Evolutionary conservation across 2,888 invertebrate genomes (phyloP).

Genomic region (Sarcophaga carnaria): DNA sequence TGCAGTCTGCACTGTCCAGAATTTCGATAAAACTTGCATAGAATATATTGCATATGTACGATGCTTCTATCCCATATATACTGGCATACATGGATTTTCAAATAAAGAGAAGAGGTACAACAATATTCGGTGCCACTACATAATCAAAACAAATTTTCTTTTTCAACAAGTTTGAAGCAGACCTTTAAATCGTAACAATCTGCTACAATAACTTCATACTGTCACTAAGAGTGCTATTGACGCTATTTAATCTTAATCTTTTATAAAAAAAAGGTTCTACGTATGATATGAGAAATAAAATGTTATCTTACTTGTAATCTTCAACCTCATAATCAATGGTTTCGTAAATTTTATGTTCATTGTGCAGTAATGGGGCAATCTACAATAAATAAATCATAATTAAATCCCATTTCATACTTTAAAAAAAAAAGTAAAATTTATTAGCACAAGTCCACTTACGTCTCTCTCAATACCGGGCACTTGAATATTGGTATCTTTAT

Average conservation of each 20-base stretch:
- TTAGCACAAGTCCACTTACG: conserved; percentile 82
- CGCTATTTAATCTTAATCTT: conserved; percentile 6
- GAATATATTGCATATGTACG: no score
- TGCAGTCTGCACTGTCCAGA: no score
- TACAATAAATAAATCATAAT: conserved; percentile 57
- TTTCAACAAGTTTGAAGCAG: not conserved
- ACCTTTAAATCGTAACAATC: not conserved
- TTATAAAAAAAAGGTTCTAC: conserved; percentile 7
- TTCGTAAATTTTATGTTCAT: conserved; percentile 88
- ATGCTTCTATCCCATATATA: no score
- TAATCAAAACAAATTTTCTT: not conserved
- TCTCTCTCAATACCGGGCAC: conserved; percentile 92
- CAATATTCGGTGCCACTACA: not conserved
- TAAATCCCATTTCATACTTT: not conserved
- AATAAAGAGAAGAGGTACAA: not conserved
- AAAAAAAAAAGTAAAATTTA: not conserved
- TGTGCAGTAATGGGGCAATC: conserved; percentile 85
- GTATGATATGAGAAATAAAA: conserved; percentile 30
- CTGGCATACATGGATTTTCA: no score
- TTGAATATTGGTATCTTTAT: conserved; percentile 92
- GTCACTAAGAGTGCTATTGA: not conserved
- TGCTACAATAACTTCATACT: conserved; percentile 1
- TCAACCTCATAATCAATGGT: conserved; percentile 93
- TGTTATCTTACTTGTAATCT: conserved; percentile 85
- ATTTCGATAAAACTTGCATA: no score